Evolutionary conservation across 2,888 invertebrate species (phyloP).

Genomic region (Andrena chrysosceles): DNA sequence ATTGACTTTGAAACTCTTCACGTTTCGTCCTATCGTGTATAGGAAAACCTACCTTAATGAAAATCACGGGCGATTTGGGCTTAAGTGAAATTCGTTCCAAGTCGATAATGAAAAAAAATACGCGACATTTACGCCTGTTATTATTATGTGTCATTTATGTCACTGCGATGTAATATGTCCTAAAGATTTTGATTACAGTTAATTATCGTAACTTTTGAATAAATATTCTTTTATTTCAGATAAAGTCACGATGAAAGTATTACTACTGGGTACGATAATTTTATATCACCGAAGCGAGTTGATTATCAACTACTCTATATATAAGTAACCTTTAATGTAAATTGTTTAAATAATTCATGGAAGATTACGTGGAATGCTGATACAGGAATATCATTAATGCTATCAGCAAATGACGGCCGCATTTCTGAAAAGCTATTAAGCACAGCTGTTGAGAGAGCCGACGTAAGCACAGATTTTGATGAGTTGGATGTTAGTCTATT

Average conservation of each 20-base stretch:
- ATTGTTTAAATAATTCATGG: neutral
- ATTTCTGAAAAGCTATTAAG: slow-evolving; percentile 4
- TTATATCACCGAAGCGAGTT: neutral
- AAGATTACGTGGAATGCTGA: neutral
- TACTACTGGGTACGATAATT: slow-evolving; percentile 10
- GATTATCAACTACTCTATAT: neutral
- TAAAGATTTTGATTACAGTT: neutral
- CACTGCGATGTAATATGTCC: neutral
- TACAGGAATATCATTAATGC: slow-evolving; percentile 12
- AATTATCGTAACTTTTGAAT: neutral
- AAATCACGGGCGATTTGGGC: too few relatives aligned
- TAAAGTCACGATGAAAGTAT: slow-evolving; percentile 17
- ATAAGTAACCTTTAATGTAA: slow-evolving; percentile 10
- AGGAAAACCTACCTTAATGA: too few relatives aligned
- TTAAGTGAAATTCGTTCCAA: too few relatives aligned
- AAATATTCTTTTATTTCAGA: neutral
- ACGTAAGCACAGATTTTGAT: slow-evolving; percentile 15
- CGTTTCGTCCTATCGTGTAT: too few relatives aligned
- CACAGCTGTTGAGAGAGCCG: neutral
- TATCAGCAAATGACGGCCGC: slow-evolving; percentile 1
- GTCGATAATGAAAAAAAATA: too few relatives aligned
- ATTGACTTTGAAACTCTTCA: too few relatives aligned
- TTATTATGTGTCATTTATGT: neutral
- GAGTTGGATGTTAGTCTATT: slow-evolving; percentile 5
- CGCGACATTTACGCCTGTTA: neutral